These are phyloP conservation scores for Brachynemurus nebulosus DNA, from an alignment of 2,888 invertebrate species.

Conservation along the genomic window DNA sequence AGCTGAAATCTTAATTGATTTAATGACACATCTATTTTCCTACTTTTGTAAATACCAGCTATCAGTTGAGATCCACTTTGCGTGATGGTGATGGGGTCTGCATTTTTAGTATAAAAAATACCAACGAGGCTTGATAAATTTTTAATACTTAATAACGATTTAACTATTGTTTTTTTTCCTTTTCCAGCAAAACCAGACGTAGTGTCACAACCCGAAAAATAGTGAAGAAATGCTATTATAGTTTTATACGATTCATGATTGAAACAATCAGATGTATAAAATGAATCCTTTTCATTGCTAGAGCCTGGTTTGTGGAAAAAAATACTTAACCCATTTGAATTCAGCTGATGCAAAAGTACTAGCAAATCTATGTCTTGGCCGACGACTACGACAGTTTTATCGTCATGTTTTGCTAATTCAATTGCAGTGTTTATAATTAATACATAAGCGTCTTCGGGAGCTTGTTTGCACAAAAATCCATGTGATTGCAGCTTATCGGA, in stretches of 20 bases:
- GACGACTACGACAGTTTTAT: conserved; percentile 1
- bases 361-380: not conserved
- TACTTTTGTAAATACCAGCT: conserved; percentile 1
- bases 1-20: conserved; percentile 3
- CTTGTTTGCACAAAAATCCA: conserved; percentile 4
- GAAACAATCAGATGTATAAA: not conserved
- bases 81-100: too few relatives aligned
- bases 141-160: too few relatives aligned
- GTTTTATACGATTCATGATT: not conserved
- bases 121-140: too few relatives aligned
- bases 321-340: conserved; percentile 1
- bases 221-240: not conserved
- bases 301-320: not conserved
- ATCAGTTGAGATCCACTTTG: not conserved
- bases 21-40: not conserved
- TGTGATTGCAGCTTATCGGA: conserved; percentile 2
- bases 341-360: not conserved
- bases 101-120: too few relatives aligned
- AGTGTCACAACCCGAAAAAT: not conserved
- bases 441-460: not conserved
- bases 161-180: not conserved
- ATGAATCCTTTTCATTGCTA: not conserved
- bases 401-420: not conserved
- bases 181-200: not conserved
- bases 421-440: conserved; percentile 3